Evolutionary conservation across 2,888 invertebrate genomes (phyloP).

Genomic region (Craniophora ligustri): DNA sequence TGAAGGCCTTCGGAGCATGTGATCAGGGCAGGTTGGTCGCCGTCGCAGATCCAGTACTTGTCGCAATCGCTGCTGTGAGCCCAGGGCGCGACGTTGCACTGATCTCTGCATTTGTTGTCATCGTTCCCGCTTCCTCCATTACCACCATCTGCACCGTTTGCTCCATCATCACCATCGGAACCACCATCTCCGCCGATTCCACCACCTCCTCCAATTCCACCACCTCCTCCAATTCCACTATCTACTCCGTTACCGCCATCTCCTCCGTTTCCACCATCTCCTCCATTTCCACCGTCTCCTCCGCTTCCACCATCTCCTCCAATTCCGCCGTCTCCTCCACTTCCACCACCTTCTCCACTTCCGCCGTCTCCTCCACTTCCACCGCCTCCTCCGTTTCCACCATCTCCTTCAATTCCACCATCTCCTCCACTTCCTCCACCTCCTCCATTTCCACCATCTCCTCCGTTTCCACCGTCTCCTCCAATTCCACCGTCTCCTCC

Average conservation of each 20-base stretch:
- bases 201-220: background rate
- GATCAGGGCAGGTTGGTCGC: constrained; percentile 56
- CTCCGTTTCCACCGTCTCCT: background rate
- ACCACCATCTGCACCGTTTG: background rate
- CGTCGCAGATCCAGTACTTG: constrained; percentile 77
- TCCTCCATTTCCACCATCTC: background rate
- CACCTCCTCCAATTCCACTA: too few relatives aligned
- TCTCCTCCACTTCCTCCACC: background rate
- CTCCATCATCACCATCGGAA: background rate
- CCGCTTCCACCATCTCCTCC: background rate
- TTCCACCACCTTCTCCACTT: background rate
- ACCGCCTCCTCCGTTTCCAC: constrained; percentile 9
- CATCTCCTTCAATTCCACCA: background rate
- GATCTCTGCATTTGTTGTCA: constrained; percentile 57
- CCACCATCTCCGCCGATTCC: background rate
- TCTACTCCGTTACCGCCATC: background rate
- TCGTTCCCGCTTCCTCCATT: background rate
- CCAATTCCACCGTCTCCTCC: constrained; percentile 4
- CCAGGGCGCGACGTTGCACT: constrained; percentile 76
- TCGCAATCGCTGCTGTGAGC: constrained; percentile 75
- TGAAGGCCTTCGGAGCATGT: constrained; percentile 76
- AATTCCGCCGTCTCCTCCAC: too few relatives aligned
- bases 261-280: background rate
- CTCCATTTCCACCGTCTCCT: background rate
- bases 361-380: constrained; percentile 7